Evolutionary conservation across 2,888 invertebrate species (phyloP), one percentile per base, ranked within the genome.

Genomic region (Calliscelio sp.): DNA sequence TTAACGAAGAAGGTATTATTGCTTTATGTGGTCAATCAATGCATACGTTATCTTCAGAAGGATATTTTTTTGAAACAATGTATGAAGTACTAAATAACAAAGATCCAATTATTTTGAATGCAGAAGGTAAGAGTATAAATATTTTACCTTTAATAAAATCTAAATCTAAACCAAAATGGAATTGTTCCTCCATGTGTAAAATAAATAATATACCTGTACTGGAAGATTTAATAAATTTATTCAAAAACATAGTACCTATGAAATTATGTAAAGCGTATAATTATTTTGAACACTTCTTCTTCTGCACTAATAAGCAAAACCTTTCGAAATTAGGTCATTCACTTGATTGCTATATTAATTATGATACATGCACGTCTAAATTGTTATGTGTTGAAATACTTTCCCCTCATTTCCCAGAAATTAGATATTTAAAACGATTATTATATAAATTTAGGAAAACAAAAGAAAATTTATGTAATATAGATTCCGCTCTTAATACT

Each of bases 391-490:
- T 77, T 2, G 35, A 75, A 59, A 57, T 81, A 14, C 24, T 81
- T 32, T 63, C 84, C 8, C 68, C 81, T 20, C 81, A 84, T 77
- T 84, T 70, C 46, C 75, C 75, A n/a, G 41, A 49, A 41, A 55
- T 85, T 10, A 44, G 74, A 51, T 41, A 53, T 16, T 25, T 78
- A n/a, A 78, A 68, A 38, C 35, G 38, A 59, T 20, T 28, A 6
- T 28, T 28, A 8, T 28, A 28, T 28, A 28, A 4, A 28, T 28
- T 28, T 28, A 28, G 8, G 8, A 4, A 28, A 28, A 8, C 61
- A 6, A 28, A 28, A 8, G 28, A 28, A 28, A n/a, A 14, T 57
- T 75, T 55, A 22, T 84, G 16, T 2, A 32, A 6, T 11, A 46
- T 78, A 18, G 77, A 81, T 38, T 22, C 16, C 20, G 75, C 75